phyloP scores from a whole-genome alignment of 1,140 invertebrate genomes.

The Heliconius himera region DNA sequence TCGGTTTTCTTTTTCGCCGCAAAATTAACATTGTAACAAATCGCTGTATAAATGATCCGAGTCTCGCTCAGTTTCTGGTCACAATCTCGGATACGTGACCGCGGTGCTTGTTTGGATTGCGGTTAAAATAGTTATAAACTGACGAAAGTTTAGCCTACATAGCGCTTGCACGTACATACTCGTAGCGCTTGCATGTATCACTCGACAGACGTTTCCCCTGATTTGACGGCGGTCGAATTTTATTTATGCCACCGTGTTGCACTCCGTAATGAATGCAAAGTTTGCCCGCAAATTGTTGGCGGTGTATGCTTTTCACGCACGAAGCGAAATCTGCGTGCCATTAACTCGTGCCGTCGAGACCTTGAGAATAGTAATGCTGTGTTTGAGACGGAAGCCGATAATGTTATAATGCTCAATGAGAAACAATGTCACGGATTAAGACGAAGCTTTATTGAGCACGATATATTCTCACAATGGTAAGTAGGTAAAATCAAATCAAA shows the following conservation, averaged over 20 bases:
- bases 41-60: constrained; percentile 52
- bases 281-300: constrained; percentile 53
- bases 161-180: constrained; percentile 43
- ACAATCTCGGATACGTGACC: constrained; percentile 67
- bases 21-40: constrained; percentile 57
- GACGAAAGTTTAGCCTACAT: constrained; percentile 77
- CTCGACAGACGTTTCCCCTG: constrained; percentile 66
- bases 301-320: constrained; percentile 53
- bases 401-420: constrained; percentile 15
- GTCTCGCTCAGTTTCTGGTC: constrained; percentile 52
- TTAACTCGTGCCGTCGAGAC: constrained; percentile 49
- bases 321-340: constrained; percentile 65
- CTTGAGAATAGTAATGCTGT: constrained; percentile 49
- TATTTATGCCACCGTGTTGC: constrained; percentile 67
- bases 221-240: constrained; percentile 58
- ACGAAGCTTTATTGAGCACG: constrained; percentile 17
- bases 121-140: constrained; percentile 60
- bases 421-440: constrained; percentile 10
- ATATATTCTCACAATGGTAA: constrained; percentile 23
- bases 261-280: constrained; percentile 72
- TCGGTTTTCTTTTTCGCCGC: constrained; percentile 48
- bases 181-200: constrained; percentile 67
- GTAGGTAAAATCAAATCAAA: background rate
- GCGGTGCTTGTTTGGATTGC: constrained; percentile 71
- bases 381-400: constrained; percentile 44